phyloP scores from a whole-genome alignment of 1,140 invertebrate genomes.

The Pentalonia nigronervosa region DNA sequence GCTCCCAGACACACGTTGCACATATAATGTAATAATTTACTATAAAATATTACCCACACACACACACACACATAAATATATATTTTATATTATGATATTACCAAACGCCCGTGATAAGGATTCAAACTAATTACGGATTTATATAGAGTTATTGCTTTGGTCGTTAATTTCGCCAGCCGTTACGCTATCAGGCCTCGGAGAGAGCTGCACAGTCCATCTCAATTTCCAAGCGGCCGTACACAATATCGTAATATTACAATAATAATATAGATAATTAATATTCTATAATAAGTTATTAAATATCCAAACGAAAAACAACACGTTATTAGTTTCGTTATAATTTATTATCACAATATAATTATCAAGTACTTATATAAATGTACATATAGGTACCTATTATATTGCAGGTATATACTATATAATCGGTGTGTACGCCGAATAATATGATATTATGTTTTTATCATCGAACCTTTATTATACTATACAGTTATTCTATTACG shows the following conservation, averaged over 20 bases:
- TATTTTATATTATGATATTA: not conserved
- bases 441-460: not conserved
- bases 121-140: slow-evolving; percentile 1
- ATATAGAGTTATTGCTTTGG: not conserved
- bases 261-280: slow-evolving; percentile 38
- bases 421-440: not conserved
- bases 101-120: not conserved
- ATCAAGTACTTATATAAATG: not conserved
- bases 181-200: not conserved
- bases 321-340: not conserved
- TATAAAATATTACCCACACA: not conserved
- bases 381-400: not conserved
- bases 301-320: slow-evolving; percentile 8
- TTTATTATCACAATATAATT: slow-evolving; percentile 11
- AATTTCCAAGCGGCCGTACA: not conserved
- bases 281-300: slow-evolving; percentile 4
- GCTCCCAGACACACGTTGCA: not conserved
- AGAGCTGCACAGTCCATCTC: not conserved
- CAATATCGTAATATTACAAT: not conserved
- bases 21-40: not conserved
- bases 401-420: too few relatives aligned
- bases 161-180: not conserved
- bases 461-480: not conserved
- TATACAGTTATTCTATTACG: not conserved
- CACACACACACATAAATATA: not conserved